Base-by-base conservation (phyloP, 2,797 vertebrate genomes). In the Vireo griseus region DNA sequence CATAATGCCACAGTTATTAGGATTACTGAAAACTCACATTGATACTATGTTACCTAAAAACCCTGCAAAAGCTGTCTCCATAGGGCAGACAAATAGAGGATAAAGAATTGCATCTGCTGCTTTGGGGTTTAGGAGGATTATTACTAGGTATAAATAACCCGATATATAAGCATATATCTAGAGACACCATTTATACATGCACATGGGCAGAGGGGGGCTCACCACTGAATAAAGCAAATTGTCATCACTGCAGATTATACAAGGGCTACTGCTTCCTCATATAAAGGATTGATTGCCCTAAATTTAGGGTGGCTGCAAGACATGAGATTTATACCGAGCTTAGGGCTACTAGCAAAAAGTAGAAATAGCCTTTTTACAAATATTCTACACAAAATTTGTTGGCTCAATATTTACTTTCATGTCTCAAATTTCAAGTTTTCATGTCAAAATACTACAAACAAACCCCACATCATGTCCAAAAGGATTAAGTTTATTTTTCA, bases 401-500 rank as follows among this genome's bases (percentile, higher is more conserved):
- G 58, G 68, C 68, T 95, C 72, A 68, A 1, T 80, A 58, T 79
- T 89, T 61, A 83, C 40, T 83, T 92, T 35, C 7, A 14, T 6
- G 9, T 66, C 72, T 91, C 75, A 68, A 77, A 65, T 88, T 40
- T 94, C 75, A 90, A 74, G 31, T 83, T 77, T 86, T 69, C 25
- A 24, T 76, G n/a, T 83, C 72, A 91, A 90, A 91, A 83, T 72
- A 86, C 54, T 91, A 89, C 33, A 91, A 91, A 85, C 33, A 67
- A 80, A 71, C 20, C 71, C 74, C 77, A 82, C 31, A 59, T 59
- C 33, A 18, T 17, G 40, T 87, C 89, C 63, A 88, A 85, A 88
- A 96, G 47, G 62, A 88, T 83, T 73, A 79, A 42, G n/a, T 92
- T 96, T 96, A 94, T 90, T 97, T 95, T 84, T 87, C 69, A 75